These are phyloP conservation scores for Palythoa caribaeorum DNA, from an alignment of 92 coral and sea anemone species.

Conservation along the genomic window DNA sequence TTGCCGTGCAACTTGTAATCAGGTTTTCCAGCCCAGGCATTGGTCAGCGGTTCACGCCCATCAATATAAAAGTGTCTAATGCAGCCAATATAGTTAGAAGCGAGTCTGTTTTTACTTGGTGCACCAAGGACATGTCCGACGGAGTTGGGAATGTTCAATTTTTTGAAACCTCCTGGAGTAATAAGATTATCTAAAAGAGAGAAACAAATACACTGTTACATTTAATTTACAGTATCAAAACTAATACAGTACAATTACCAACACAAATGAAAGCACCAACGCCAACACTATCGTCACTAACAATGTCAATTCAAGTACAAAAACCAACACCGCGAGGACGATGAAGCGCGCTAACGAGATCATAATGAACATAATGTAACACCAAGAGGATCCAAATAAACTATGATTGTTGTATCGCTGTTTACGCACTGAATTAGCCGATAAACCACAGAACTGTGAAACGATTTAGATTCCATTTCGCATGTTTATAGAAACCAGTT, in stretches of 20 bases:
- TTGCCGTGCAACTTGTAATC: neutral
- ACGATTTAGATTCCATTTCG: too few species aligned
- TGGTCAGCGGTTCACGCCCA: constrained; percentile 86
- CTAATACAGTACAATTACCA: neutral
- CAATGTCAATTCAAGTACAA: neutral
- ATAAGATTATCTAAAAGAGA: constrained; percentile 39
- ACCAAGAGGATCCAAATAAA: too few species aligned
- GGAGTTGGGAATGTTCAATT: constrained; percentile 81
- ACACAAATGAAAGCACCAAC: neutral
- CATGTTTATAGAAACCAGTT: too few species aligned
- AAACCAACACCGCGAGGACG: neutral
- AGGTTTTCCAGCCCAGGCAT: constrained; percentile 73
- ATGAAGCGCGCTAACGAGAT: too few species aligned
- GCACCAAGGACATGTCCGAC: constrained; percentile 84
- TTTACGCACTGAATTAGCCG: too few species aligned
- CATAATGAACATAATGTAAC: too few species aligned
- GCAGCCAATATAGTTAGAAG: constrained; percentile 89
- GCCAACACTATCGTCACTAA: neutral
- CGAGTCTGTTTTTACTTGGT: constrained; percentile 67
- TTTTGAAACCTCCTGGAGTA: constrained; percentile 84
- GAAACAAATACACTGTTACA: neutral
- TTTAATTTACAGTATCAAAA: neutral
- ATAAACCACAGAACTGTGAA: too few species aligned
- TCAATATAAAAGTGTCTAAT: constrained; percentile 86
- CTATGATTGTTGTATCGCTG: too few species aligned